Base-by-base conservation (phyloP, 2,113 vertebrate genomes). In the Geococcyx californianus region DNA sequence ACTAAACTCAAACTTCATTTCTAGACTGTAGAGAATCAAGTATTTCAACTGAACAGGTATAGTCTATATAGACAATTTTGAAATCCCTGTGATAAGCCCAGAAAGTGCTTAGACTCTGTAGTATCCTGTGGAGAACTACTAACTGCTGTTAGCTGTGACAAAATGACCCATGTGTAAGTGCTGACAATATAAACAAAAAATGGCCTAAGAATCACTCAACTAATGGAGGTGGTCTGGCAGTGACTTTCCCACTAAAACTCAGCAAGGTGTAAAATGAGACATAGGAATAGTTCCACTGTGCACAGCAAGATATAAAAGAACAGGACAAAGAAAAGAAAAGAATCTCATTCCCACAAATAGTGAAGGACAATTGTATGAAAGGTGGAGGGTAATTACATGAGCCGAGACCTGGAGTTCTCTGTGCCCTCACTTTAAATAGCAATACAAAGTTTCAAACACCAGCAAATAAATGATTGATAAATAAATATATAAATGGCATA, bases 121-220 rank as follows among this genome's bases (percentile, higher is more conserved):
- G 76, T 52, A 77, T 83, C 93, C 94, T 59, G 88, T 93, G 51
- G 94, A 93, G 94, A 89, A 93, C 83, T 72, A 88, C 75, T 72
- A 91, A 95, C 56, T 67, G 76, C 55, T 81, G 58, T 80, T 91
- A 75, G 81, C 64, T 70, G 29, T 72, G 74, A 75, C 56, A 85
- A 96, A 93, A 91, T 97, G 95, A 96, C 90, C 88, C 51, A 36
- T 78, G 90, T 80, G 49, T 74, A 96, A 96, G 91, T 87, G 94
- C 90, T 96, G 95, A 96, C 87, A 73, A 87, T 77, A 94, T 40
- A 96, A 97, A 92, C 75, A 92, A 88, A 80, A 93, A 97, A 93
- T 68, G 59, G 64, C 38, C 84, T 82, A 72, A 87, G 78, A 95
- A 91, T 25, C 7, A 12, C 54, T 90, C 90, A 84, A 96, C 81